phyloP scores from a whole-genome alignment of 2,797 vertebrate species.

The Periparus ater region DNA sequence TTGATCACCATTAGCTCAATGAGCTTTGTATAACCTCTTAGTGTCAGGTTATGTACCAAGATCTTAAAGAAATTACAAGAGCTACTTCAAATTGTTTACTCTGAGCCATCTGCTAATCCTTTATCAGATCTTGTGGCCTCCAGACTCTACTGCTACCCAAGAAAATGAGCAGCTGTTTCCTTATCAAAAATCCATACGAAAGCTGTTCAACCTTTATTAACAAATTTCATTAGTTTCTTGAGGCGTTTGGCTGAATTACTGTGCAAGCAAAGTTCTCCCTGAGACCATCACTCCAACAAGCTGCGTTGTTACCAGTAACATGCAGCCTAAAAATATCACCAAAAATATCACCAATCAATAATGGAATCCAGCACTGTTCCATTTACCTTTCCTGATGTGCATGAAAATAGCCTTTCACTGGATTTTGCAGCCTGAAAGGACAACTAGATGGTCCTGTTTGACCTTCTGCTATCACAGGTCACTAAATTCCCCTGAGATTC shows the following conservation, averaged over 20 bases:
- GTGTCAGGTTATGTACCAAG: neutral
- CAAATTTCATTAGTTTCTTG: constrained; percentile 59
- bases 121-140: constrained; percentile 57
- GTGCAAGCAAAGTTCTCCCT: constrained; percentile 10
- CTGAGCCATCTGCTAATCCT: constrained; percentile 67
- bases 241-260: constrained; percentile 28
- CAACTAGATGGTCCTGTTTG: neutral
- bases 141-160: constrained; percentile 47
- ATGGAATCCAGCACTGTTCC: neutral
- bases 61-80: constrained; percentile 56
- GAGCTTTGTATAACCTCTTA: constrained; percentile 41
- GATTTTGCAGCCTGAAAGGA: neutral
- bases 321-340: neutral
- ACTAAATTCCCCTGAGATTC: neutral
- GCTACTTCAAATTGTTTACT: constrained; percentile 67
- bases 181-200: constrained; percentile 67
- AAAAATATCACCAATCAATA: neutral
- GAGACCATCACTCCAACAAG: constrained; percentile 21
- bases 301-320: neutral
- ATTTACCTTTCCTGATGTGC: neutral
- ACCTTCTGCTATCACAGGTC: neutral
- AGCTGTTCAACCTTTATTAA: constrained; percentile 64
- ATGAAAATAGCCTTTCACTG: neutral
- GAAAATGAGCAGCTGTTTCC: constrained; percentile 70
- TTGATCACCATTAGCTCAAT: neutral